Conservation (phyloP, 2,888 invertebrate species). For the Reticulitermes lucifugus region DNA sequence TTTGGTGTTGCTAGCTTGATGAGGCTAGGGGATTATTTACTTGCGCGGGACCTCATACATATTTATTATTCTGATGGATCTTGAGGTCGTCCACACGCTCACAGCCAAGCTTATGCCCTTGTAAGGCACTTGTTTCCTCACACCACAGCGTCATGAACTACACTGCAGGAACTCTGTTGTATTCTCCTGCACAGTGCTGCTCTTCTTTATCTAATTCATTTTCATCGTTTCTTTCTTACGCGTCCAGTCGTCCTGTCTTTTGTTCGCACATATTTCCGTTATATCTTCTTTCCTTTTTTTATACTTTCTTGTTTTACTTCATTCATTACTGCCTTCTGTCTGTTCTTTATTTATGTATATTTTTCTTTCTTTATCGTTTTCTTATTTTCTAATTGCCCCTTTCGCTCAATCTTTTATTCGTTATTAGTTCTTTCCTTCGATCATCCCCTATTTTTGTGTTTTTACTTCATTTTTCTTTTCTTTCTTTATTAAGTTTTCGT, state of each 20-base stretch:
- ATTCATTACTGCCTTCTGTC: not conserved
- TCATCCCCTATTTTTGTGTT: not conserved
- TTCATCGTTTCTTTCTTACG: not conserved
- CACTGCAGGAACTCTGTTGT: not conserved
- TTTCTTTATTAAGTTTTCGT: not conserved
- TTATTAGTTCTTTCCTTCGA: not conserved
- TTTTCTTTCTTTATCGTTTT: not conserved
- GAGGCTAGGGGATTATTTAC: conserved; percentile 23
- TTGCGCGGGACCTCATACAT: conserved; percentile 26
- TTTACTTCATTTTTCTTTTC: too few species aligned
- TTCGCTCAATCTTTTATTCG: not conserved
- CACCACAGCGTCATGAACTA: not conserved
- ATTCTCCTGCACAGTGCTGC: not conserved
- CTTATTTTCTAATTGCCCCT: not conserved
- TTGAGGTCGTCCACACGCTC: conserved; percentile 37
- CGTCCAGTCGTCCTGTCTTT: not conserved
- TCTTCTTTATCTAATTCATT: not conserved
- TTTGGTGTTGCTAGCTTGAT: conserved; percentile 5
- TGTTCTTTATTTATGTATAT: not conserved
- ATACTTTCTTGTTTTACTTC: not conserved
- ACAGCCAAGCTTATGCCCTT: conserved; percentile 28
- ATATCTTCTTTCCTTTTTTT: not conserved
- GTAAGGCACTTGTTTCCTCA: conserved; percentile 27
- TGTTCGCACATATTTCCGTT: not conserved
- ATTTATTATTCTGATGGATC: conserved; percentile 30